Base-by-base conservation (phyloP, 2,797 vertebrate species). In the Clarias platycephalus region DNA sequence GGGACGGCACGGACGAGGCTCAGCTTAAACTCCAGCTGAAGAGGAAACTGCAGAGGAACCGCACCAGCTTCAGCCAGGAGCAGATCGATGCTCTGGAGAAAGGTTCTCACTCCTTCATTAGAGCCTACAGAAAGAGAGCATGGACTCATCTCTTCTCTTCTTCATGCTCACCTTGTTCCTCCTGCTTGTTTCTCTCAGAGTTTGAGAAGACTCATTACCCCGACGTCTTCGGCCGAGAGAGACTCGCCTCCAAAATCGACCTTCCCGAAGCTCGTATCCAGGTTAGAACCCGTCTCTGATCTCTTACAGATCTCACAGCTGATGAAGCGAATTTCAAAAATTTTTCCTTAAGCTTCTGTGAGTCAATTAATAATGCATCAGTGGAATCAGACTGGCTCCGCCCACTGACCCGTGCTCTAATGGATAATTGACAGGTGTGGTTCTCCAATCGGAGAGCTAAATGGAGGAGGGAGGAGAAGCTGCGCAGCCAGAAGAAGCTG, bases 381-480 rank as follows among this genome's bases (percentile, higher is more conserved):
- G 49, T 31, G 26, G 74, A 81, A 66, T 60, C 80, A 71, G 58
- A 26, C 31, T 80, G 75, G 57, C 22, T 70, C 82, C 74, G 62
- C 83, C 71, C 83, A 83, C 82, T 87, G 84, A 85, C 86, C 86
- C 66, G 71, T 78, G 77, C 71, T 81, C 76, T 66, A 57, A 80
- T 64, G 62, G 72, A 78, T 91, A 87, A 88, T 86, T 91, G 90
- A 85, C 91, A 97, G 96, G 96, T 97, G 85, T 97, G 96, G 96
- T 97, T 97, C 91, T 97, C 96, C 78, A 97, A 97, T 89, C 95
- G 96, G 83, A 95, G 96, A 92, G 96, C 96, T 83, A 97, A 97
- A 88, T 97, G 96, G 96, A 95, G 96, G 90, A 90, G 96, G 85
- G 96, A 97, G 91, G 96, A 97, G 90, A 97, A 97, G 91, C 92